Conservation (phyloP, 2,797 vertebrate genomes). For the Mus minutoides region DNA sequence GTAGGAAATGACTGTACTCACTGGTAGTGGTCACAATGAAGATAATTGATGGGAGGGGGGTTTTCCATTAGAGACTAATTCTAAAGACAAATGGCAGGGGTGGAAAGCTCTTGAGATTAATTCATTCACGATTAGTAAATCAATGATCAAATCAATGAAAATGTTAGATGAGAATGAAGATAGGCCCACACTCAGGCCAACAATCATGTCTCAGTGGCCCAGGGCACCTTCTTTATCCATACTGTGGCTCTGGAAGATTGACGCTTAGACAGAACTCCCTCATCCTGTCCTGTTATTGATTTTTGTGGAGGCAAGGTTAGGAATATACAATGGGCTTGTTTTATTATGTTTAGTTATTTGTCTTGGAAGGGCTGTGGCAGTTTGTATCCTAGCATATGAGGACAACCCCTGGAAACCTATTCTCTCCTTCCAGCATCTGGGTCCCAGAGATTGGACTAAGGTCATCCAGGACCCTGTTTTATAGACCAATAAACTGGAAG, state of each 20-base stretch:
- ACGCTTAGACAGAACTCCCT: neutral
- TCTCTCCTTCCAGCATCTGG: neutral
- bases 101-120: neutral
- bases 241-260: neutral
- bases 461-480: neutral
- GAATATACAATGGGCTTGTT: neutral
- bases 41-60: neutral
- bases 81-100: neutral
- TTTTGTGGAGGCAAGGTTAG: neutral
- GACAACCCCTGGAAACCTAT: neutral
- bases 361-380: neutral
- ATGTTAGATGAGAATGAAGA: neutral
- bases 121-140: neutral
- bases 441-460: neutral
- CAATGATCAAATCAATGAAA: neutral
- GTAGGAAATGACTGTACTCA: neutral
- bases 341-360: neutral
- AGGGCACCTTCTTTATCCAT: too few species aligned
- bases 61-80: neutral
- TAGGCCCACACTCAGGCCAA: neutral
- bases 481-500: neutral
- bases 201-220: neutral
- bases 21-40: neutral
- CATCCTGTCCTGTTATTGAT: too few species aligned
- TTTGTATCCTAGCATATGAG: neutral